phyloP scores from a whole-genome alignment of 2,797 vertebrate species.

The Oreochromis grahami region DNA sequence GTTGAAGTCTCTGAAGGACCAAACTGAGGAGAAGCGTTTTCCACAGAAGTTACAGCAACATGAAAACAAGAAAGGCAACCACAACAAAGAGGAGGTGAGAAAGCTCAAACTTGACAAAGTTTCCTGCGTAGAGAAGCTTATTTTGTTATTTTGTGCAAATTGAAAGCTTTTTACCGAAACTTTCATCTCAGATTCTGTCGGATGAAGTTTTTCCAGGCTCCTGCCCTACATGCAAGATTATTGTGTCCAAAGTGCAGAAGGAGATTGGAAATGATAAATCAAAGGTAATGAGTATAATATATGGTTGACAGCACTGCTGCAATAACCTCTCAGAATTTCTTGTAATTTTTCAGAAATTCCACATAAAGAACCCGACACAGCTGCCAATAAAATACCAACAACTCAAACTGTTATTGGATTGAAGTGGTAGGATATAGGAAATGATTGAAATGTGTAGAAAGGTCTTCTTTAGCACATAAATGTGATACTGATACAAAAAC shows the following conservation, averaged over 20 bases:
- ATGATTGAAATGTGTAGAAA: background rate
- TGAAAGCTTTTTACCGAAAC: background rate
- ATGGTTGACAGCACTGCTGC: background rate
- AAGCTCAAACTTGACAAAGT: background rate
- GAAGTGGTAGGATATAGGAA: background rate
- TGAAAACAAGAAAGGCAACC: background rate
- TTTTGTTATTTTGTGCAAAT: background rate
- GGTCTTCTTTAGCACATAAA: background rate
- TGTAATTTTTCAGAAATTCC: background rate
- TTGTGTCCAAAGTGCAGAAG: background rate
- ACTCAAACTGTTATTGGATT: background rate
- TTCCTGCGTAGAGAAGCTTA: background rate
- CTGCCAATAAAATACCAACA: background rate
- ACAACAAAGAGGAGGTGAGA: background rate
- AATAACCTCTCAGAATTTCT: background rate
- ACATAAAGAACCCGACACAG: background rate
- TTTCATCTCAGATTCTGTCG: background rate
- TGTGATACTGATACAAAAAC: background rate
- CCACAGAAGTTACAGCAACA: background rate
- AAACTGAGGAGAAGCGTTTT: accelerated
- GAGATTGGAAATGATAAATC: background rate
- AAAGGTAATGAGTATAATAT: background rate
- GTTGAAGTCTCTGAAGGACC: background rate
- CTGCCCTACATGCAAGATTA: background rate
- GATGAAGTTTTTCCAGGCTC: background rate